Evolutionary conservation across 2,113 vertebrate genomes (phyloP), one percentile per base, ranked within the genome.

Genomic region (Leptocoma aspasia): DNA sequence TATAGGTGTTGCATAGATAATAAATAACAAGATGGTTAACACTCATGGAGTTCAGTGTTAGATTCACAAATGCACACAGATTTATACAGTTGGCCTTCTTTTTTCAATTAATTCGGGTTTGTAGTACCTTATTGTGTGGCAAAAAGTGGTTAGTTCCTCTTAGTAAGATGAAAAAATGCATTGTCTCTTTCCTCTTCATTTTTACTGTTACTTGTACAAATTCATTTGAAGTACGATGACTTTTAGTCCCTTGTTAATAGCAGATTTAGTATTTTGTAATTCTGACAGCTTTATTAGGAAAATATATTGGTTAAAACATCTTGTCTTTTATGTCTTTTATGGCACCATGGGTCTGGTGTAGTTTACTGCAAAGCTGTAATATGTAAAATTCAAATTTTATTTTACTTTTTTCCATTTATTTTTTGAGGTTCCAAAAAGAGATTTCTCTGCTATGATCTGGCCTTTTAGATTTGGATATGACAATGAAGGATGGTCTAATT

Each of bases 401-500:
- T 65, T 78, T 30, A n/a, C 22, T 39, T 64, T 59, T 70, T 73
- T 45, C 24, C 20, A 7, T 71, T 77, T 72, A 1, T 53, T 80
- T 89, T 86, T 81, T 54, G 20, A 98, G 98, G 92, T 82, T 89
- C 89, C 96, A 76, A 92, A 93, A 71, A 94, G 75, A 76, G 97
- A 97, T 33, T 95, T 98, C 88, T 98, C 97, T 68, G 97, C 96
- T 4, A 94, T 98, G 97, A 98, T 98, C 93, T 98, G 98, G 98
- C 97, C 98, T 75, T 98, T 98, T 91, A 94, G 98, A 75, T 98
- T 98, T 94, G 98, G 91, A 26, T 98, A 97, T 63, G 97, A 98
- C 95, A 98, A 98, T 64, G 95, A 98, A 68, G 97, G 98, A 22
- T 98, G 98, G 97, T 86, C 89, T 35, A 98, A 45, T 93, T 90